Evolutionary conservation across 2,113 vertebrate genomes (phyloP).

Genomic region (Peromyscus polionotus): DNA sequence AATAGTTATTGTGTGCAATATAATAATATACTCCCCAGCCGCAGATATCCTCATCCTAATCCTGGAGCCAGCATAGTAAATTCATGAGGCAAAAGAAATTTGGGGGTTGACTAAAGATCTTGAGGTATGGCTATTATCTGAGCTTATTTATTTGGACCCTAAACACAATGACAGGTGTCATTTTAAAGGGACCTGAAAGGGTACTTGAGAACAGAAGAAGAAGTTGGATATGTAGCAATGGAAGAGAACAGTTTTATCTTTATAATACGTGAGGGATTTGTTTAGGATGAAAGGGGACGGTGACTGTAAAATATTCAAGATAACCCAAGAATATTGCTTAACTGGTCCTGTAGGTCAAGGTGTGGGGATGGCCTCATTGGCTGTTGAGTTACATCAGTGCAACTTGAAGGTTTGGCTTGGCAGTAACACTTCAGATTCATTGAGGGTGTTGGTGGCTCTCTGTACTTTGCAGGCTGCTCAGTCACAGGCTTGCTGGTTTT

Average conservation of each 20-base stretch:
- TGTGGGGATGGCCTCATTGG: accelerated
- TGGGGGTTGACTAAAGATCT: neutral
- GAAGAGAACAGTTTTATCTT: neutral
- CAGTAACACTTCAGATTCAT: neutral
- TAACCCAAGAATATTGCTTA: neutral
- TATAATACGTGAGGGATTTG: neutral
- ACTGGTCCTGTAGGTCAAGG: neutral
- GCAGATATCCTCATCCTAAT: neutral
- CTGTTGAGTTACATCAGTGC: accelerated
- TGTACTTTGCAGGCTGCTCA: neutral
- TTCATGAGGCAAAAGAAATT: neutral
- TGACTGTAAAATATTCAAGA: neutral
- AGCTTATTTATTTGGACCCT: neutral
- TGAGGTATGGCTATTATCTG: neutral
- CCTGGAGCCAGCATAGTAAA: neutral
- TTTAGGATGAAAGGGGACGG: neutral
- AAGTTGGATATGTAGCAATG: neutral
- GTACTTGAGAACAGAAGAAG: neutral
- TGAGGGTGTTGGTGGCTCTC: accelerated
- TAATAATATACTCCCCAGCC: accelerated
- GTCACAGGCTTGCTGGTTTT: neutral
- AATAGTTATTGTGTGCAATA: neutral
- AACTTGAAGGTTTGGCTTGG: neutral
- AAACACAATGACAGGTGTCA: neutral
- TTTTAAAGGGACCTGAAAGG: too few species aligned